Percentiles rank a stretch among this genome's conserved stretches.
Conservation (phyloP, 2,888 invertebrate genomes). For the Melanargia galathea region DNA sequence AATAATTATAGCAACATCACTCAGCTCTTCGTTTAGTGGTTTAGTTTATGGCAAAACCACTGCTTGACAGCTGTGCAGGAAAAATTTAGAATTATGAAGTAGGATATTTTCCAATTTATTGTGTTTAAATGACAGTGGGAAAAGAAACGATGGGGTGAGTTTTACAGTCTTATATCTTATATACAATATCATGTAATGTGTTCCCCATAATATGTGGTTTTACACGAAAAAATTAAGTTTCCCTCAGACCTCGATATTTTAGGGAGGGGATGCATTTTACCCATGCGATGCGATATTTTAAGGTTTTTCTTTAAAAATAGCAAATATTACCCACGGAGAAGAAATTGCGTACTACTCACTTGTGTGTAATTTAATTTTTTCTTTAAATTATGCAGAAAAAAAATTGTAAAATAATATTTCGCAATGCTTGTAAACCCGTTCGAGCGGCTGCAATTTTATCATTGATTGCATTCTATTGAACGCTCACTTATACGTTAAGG, state of each 20-base stretch:
- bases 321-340: slow-evolving; percentile 1
- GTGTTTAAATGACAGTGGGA: slow-evolving; percentile 89
- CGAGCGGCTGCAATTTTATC: slow-evolving; percentile 59
- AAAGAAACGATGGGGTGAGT: slow-evolving; percentile 92
- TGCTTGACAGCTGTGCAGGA: slow-evolving; percentile 49
- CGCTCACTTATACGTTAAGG: slow-evolving; percentile 65
- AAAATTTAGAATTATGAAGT: slow-evolving; percentile 51
- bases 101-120: slow-evolving; percentile 61
- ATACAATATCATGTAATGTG: background rate
- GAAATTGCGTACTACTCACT: slow-evolving; percentile 4
- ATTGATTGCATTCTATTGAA: slow-evolving; percentile 73
- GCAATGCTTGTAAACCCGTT: slow-evolving; percentile 44
- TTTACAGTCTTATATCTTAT: slow-evolving; percentile 32
- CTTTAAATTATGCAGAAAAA: slow-evolving; percentile 18
- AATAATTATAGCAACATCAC: slow-evolving; percentile 24
- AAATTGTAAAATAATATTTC: slow-evolving; percentile 34
- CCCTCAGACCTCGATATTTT: slow-evolving; percentile 68
- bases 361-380: background rate
- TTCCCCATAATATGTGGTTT: background rate
- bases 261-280: slow-evolving; percentile 81
- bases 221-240: slow-evolving; percentile 51
- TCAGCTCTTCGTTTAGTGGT: slow-evolving; percentile 1
- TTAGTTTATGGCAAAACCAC: slow-evolving; percentile 47
- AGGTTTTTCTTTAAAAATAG: slow-evolving; percentile 47
- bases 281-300: slow-evolving; percentile 77